Evolutionary conservation across 2,888 invertebrate species (phyloP), one percentile per base, ranked within the genome.

Genomic region (Drosophila tripunctata): DNA sequence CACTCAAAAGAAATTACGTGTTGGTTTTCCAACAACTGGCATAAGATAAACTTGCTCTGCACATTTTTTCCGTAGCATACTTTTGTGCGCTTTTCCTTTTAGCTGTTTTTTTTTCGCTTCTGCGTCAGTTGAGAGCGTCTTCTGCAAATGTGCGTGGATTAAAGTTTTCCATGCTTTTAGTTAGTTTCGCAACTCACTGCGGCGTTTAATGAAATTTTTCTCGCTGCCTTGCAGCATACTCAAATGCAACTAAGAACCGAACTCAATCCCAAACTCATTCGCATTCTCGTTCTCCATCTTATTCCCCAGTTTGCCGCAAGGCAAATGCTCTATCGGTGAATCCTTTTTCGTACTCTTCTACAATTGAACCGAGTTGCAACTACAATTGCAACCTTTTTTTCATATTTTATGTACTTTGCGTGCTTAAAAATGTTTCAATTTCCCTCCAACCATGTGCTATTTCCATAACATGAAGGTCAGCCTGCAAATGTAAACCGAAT

Each of bases 351-450:
- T 44, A 19, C 10, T 45, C 35, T 30, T 54, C 31, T 43, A 30
- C 50, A 19, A 35, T 22, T 55, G 35, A 31, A 47, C 17, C 35
- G 21, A 30, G 31, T 40, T 64, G 51, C 69, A 44, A 48, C 27
- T 73, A 64, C 65, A 62, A 66, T 63, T 60, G 74, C 70, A 75
- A 75, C 33, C 66, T 63, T 84, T 63, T 84, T 79, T 79, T 78
- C 71, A 83, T 75, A 76, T 76, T 82, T 82, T 80, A 85, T 82
- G 78, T 78, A 75, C 83, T 85, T 83, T 85, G 86, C 86, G 78
- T 86, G 84, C 81, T 75, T 70, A 62, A 75, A 78, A 76, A 74
- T 78, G 76, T 68, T 73, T 67, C 66, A 71, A 71, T 82, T 74
- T 69, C 55, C 44, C 44, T 24, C 19, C 31, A 33, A 33, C 51